These are phyloP conservation scores for Neodon shergylaensis DNA, from an alignment of 2,113 vertebrate genomes.

Conservation along the genomic window DNA sequence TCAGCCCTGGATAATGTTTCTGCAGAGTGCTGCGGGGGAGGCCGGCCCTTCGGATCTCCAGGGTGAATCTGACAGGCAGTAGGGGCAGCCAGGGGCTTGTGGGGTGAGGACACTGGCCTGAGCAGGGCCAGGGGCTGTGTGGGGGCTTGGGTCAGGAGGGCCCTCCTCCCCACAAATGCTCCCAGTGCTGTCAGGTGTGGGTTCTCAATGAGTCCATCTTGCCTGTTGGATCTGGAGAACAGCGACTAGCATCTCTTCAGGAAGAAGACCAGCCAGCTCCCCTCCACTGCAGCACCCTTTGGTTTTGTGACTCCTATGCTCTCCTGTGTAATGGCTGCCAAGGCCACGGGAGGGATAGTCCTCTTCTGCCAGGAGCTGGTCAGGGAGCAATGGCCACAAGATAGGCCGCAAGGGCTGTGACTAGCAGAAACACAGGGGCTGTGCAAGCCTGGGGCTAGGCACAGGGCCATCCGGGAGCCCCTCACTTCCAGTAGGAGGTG, in stretches of 20 bases:
- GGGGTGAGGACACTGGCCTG: not conserved
- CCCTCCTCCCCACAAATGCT: not conserved
- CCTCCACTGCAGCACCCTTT: not conserved
- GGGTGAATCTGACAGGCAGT: rapidly evolving
- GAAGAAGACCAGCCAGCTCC: not conserved
- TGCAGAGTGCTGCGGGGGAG: too few species aligned
- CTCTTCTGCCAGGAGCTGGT: not conserved
- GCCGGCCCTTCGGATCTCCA: not conserved
- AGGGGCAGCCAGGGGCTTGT: not conserved
- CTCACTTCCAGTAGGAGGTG: too few species aligned
- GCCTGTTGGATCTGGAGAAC: not conserved
- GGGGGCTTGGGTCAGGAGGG: not conserved
- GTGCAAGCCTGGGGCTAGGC: not conserved
- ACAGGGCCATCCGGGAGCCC: not conserved
- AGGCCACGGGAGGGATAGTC: not conserved
- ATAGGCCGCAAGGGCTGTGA: not conserved
- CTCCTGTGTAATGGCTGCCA: not conserved
- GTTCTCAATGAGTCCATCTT: too few species aligned
- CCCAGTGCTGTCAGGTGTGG: rapidly evolving
- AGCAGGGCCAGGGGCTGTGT: not conserved
- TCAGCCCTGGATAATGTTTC: not conserved
- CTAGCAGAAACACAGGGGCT: not conserved
- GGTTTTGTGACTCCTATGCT: not conserved
- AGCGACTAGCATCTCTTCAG: not conserved
- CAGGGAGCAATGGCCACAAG: not conserved